These are phyloP conservation scores for Cheirogaleus medius DNA, from an alignment of 2,113 vertebrate genomes.

Conservation along the genomic window DNA sequence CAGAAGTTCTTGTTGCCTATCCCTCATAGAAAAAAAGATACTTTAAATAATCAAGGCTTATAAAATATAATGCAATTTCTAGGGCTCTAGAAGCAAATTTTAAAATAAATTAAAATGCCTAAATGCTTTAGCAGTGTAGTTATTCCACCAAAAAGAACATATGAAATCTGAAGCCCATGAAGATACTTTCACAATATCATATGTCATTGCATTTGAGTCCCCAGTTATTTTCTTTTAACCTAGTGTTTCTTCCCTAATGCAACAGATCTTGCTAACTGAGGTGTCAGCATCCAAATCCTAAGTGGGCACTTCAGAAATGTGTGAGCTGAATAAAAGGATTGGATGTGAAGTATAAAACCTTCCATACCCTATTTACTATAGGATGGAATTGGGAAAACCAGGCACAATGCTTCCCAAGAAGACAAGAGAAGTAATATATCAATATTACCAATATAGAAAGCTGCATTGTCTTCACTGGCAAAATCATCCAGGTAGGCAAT, in stretches of 20 bases:
- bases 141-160: background rate
- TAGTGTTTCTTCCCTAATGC: background rate
- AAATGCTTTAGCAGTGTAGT: background rate
- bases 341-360: background rate
- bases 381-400: background rate
- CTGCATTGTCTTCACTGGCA: slow-evolving; percentile 90
- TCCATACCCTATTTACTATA: background rate
- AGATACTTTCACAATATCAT: background rate
- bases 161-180: background rate
- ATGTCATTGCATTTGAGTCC: background rate
- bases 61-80: background rate
- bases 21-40: background rate
- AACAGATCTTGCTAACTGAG: background rate
- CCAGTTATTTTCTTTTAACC: background rate
- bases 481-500: slow-evolving; percentile 96
- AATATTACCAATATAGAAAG: slow-evolving; percentile 94
- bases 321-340: background rate
- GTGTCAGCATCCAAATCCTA: background rate
- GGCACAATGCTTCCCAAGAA: background rate
- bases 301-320: background rate
- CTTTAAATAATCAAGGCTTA: background rate
- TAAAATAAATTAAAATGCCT: background rate
- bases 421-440: background rate
- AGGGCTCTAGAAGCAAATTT: background rate
- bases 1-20: background rate